Evolutionary conservation across 1,140 invertebrate species (phyloP).

Genomic region (Drosophila truncata): DNA sequence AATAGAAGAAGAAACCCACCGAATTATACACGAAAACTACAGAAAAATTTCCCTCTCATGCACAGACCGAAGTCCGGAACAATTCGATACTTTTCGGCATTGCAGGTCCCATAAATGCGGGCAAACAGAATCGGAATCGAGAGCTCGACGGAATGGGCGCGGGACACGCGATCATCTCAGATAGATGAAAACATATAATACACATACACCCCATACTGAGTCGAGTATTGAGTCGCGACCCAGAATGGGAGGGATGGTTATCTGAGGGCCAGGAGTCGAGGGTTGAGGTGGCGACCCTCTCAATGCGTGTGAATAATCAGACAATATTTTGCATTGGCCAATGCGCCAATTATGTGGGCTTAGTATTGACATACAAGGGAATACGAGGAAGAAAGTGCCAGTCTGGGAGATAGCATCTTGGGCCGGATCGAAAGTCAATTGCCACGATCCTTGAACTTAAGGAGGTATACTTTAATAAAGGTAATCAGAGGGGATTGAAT

Average conservation of each 20-base stretch:
- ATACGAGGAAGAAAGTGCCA: conserved; percentile 3
- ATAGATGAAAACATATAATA: conserved; percentile 56
- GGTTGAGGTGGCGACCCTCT: conserved; percentile 14
- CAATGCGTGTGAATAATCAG: conserved; percentile 70
- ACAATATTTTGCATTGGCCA: conserved; percentile 76
- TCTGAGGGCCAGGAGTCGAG: conserved; percentile 21
- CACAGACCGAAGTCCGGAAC: conserved; percentile 27
- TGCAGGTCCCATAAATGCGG: conserved; percentile 74
- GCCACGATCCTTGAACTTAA: conserved; percentile 39
- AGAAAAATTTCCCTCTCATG: conserved; percentile 55
- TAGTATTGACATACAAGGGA: conserved; percentile 8
- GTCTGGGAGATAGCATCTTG: conserved; percentile 51
- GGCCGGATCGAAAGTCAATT: conserved; percentile 69
- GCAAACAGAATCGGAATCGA: conserved; percentile 60
- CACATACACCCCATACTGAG: conserved; percentile 61
- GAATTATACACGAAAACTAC: conserved; percentile 50
- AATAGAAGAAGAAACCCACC: conserved; percentile 39
- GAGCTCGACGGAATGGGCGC: conserved; percentile 40
- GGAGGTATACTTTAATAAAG: conserved; percentile 3
- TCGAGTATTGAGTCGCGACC: conserved; percentile 46
- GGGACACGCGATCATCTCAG: conserved; percentile 66
- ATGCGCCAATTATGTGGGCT: conserved; percentile 72
- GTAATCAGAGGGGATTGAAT: conserved; percentile 7
- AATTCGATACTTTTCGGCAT: conserved; percentile 79
- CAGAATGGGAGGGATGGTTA: conserved; percentile 38